Evolutionary conservation across 2,113 vertebrate species (phyloP), one percentile per base, ranked within the genome.

Genomic region (Salvelinus fontinalis): DNA sequence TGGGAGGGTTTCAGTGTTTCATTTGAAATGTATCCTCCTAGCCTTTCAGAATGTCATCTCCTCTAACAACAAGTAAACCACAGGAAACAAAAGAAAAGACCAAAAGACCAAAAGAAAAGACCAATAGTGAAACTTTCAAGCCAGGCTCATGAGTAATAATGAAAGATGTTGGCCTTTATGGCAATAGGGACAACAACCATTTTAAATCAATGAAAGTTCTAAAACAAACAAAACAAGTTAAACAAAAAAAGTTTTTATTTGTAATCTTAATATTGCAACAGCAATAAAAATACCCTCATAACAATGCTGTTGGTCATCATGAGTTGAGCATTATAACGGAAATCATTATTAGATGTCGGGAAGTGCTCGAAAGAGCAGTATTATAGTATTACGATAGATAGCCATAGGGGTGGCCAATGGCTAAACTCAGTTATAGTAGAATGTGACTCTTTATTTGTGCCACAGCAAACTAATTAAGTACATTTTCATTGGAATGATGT

Each of bases 81-180:
- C 81, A 81, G 80, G 5, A 77, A 31, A 54, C 68, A n/a, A 84
- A 44, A 44, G 9, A 44, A 44, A 44, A 44, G 39, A 2, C 39
- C 39, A 39, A 44, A 44, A 44, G 39, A 44, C 8, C 9, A 44
- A 3, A 44, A 9, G 76, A 70, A 73, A 68, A 14, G 0, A 88
- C 76, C 83, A 81, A 90, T 70, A 81, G 4, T 83, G 88, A 92
- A 91, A 91, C 81, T 64, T 22, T 49, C 76, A 87, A 76, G 80
- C 87, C 82, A 89, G 82, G 81, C 68, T 67, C 51, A 74, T 77
- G 81, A 89, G 82, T 85, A 85, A 88, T 80, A 31, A 83, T 79
- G 75, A 77, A 60, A 74, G 67, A 24, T 64, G 79, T 5, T 75
- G 75, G 88, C 83, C 78, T 89, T 83, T 74, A 71, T 72, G 82